Conservation (phyloP, 1,140 invertebrate genomes). For the Drosophila pallidifrons region DNA sequence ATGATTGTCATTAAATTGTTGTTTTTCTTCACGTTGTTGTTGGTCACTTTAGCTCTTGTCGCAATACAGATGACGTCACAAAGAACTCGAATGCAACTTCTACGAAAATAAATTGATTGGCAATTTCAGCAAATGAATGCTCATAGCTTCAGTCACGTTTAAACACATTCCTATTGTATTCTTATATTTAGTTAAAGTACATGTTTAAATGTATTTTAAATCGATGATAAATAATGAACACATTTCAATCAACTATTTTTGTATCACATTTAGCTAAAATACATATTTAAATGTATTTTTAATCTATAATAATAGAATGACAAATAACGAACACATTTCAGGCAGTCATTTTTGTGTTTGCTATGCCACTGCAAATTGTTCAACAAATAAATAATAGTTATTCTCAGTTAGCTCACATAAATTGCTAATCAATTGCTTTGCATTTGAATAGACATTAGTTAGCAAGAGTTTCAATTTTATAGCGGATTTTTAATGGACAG, state of each 20-base stretch:
- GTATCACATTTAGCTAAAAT: too few relatives aligned
- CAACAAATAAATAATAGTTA: neutral
- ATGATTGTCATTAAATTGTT: constrained; percentile 57
- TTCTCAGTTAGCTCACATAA: neutral
- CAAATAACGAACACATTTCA: too few relatives aligned
- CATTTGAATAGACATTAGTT: neutral
- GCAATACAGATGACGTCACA: constrained; percentile 32
- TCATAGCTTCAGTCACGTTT: neutral
- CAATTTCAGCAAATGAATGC: neutral
- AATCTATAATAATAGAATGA: too few relatives aligned
- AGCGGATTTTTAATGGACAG: too few relatives aligned
- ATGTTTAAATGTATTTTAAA: too few relatives aligned
- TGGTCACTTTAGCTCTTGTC: neutral
- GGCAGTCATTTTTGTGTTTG: too few relatives aligned
- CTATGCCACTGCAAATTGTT: neutral
- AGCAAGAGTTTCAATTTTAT: neutral
- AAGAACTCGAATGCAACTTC: constrained; percentile 7
- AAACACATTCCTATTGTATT: neutral
- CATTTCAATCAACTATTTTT: too few relatives aligned
- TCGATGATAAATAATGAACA: too few relatives aligned
- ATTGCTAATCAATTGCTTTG: neutral
- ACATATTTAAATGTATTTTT: too few relatives aligned
- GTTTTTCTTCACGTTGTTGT: constrained; percentile 30
- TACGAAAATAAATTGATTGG: neutral
- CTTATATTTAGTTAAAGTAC: too few relatives aligned